These are phyloP conservation scores for Gallinago solitaria DNA, from an alignment of 2,797 vertebrate species.

Conservation along the genomic window DNA sequence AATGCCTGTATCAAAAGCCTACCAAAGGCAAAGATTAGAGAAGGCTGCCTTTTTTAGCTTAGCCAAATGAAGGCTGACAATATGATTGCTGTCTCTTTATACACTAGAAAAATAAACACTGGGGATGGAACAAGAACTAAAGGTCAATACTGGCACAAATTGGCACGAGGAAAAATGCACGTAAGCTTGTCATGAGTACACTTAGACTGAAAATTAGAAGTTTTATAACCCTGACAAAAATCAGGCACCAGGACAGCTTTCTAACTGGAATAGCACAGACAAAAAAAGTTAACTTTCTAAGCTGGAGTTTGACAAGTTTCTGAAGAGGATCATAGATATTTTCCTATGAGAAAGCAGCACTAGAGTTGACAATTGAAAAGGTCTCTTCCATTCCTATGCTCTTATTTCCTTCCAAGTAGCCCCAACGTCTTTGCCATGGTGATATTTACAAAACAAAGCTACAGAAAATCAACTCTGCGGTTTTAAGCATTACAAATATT, in stretches of 20 bases:
- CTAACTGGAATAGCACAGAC: background rate
- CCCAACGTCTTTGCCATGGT: slow-evolving; percentile 5
- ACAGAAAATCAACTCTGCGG: background rate
- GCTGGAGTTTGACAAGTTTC: background rate
- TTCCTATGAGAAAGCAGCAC: background rate
- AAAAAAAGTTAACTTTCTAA: background rate
- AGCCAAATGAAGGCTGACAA: slow-evolving; percentile 29
- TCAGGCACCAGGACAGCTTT: background rate
- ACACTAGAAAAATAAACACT: slow-evolving; percentile 17
- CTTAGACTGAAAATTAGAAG: background rate
- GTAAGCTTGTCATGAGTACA: background rate
- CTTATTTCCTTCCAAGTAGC: background rate
- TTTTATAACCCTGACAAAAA: background rate
- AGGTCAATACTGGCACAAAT: slow-evolving; percentile 27
- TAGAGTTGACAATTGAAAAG: background rate
- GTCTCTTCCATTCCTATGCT: background rate
- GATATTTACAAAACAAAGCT: slow-evolving; percentile 54
- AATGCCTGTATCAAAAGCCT: background rate
- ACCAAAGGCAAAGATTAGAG: background rate
- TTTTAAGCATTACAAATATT: slow-evolving; percentile 19
- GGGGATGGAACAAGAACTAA: background rate
- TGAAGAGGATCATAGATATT: background rate
- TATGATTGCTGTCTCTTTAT: slow-evolving; percentile 14
- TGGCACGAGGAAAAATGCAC: background rate
- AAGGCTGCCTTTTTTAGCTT: background rate